Evolutionary conservation across 2,113 vertebrate genomes (phyloP), one percentile per base, ranked within the genome.

Genomic region (Numenius arquata): DNA sequence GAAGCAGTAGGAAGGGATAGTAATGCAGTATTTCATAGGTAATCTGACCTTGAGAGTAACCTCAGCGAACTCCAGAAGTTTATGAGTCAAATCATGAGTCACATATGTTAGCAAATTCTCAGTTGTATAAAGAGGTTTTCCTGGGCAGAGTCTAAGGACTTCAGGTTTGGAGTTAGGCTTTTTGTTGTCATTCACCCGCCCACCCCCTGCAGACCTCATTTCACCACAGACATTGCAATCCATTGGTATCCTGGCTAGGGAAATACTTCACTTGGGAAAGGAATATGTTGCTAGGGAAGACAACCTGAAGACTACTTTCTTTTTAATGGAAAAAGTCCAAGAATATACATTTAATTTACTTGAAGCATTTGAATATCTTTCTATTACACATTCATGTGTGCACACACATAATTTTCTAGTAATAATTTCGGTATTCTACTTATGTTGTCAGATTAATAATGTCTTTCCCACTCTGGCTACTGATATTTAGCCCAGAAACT

Each of bases 41-140:
- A 94, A 95, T 80, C 71, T 88, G 92, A 94, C 91, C 86, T 93
- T 96, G 71, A 82, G 2, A 4, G 88, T 47, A 94, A 95, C 73
- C 75, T 48, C 43, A 30, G 53, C 85, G 94, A 94, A 96, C 92
- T 89, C 85, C 77, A 91, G 81, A 91, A 89, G 38, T 66, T 88
- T 92, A 53, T 66, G 71, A 76, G 66, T 82, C 34, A 53, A 94
- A 85, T 87, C 50, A 23, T 47, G 77, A 92, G 73, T 41, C 90
- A 73, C 75, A 50, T 47, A 82, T 19, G 56, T 85, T 76, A 70
- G 38, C 84, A 91, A 95, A 94, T 92, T 93, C 93, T 95, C 89
- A 76, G 70, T 63, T 58, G 55, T 50, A 59, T 61, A 40, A 74
- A 88, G 47, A 4, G 2, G 56, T 74, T 93, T 93, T 86, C 52